Percentiles rank a stretch among this genome's conserved stretches.
Evolutionary conservation across 2,113 vertebrate genomes (phyloP).

Genomic region (Eubucco bourcierii): DNA sequence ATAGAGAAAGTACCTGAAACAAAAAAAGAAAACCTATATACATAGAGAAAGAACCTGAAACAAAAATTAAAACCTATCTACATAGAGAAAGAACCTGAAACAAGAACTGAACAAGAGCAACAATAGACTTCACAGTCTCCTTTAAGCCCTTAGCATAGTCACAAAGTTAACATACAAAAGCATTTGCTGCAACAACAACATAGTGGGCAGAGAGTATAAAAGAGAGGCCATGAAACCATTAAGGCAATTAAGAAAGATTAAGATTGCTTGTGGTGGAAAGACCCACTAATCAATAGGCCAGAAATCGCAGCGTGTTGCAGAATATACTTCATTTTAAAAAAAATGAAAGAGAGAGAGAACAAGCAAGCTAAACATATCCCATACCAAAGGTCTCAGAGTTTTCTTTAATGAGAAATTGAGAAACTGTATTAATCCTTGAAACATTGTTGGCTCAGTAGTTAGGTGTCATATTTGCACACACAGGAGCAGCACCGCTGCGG

Average conservation of each 20-base stretch:
- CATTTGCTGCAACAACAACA: constrained; percentile 72
- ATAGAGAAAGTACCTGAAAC: constrained; percentile 21
- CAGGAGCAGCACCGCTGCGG: not conserved
- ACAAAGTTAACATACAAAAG: constrained; percentile 79
- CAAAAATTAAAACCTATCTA: constrained; percentile 13
- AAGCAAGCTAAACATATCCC: constrained; percentile 61
- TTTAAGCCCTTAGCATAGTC: constrained; percentile 63
- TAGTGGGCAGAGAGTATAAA: constrained; percentile 72
- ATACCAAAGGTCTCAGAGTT: constrained; percentile 42
- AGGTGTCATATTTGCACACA: not conserved
- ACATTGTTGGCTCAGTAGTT: constrained; percentile 3
- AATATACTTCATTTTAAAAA: constrained; percentile 64
- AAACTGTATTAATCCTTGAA: constrained; percentile 64
- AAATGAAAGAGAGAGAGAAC: not conserved
- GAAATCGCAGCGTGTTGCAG: constrained; percentile 79
- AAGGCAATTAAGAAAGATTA: constrained; percentile 86
- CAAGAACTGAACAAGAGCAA: constrained; percentile 47
- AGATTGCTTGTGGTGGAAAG: constrained; percentile 78
- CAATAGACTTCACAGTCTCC: constrained; percentile 67
- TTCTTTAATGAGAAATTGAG: constrained; percentile 22
- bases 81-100: constrained; percentile 21
- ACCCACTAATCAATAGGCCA: constrained; percentile 82
- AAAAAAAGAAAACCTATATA: constrained; percentile 16
- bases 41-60: constrained; percentile 21
- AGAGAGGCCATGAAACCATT: constrained; percentile 77